A percentile compares a stretch with the other conserved stretches of the same genome.
These are phyloP conservation scores for Strix uralensis DNA, from an alignment of 2,113 vertebrate genomes.

Conservation along the genomic window DNA sequence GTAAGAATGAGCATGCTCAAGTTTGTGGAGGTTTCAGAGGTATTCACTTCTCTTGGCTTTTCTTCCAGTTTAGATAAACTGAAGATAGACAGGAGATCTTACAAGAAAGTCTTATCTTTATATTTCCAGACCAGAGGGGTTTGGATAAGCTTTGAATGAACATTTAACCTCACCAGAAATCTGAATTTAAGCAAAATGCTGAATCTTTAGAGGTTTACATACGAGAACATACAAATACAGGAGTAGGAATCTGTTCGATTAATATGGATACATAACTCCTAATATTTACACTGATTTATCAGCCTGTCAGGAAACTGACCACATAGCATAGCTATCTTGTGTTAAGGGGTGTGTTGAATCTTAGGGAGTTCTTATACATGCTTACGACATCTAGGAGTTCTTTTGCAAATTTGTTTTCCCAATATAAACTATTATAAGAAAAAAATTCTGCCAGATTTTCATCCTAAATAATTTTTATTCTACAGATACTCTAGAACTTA, in stretches of 20 bases:
- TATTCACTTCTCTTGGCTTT: background rate
- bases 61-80: background rate
- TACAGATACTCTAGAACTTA: background rate
- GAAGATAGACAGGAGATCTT: background rate
- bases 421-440: background rate
- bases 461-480: background rate
- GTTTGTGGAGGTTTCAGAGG: background rate
- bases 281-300: background rate
- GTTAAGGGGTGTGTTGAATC: background rate
- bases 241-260: background rate
- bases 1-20: background rate
- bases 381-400: background rate
- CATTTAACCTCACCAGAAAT: background rate
- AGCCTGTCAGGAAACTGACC: background rate
- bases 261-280: background rate
- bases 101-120: background rate
- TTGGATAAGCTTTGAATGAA: background rate
- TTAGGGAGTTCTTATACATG: background rate
- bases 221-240: background rate
- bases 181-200: background rate
- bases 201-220: background rate
- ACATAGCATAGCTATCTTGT: background rate
- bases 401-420: background rate
- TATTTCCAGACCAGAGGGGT: background rate
- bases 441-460: background rate